Conservation (phyloP, 1,140 invertebrate genomes). For the Brachionus calyciflorus region DNA sequence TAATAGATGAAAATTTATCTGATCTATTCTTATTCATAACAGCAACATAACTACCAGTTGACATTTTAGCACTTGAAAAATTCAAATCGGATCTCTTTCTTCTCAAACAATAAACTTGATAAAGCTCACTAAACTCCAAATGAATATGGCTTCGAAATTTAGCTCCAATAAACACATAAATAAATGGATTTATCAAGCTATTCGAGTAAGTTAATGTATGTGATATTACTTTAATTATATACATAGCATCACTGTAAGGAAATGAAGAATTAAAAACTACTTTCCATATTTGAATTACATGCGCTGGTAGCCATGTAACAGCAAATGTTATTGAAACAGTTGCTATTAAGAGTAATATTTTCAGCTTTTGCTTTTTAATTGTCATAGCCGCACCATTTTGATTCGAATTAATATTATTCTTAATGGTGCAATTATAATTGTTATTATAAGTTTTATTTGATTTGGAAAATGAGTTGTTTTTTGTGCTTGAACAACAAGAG, state of each 20-base stretch:
- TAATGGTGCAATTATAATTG: no score
- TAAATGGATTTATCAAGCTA: slow-evolving; percentile 45
- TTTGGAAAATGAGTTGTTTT: no score
- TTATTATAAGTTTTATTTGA: no score
- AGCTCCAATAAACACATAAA: slow-evolving; percentile 46
- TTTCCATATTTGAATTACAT: slow-evolving; percentile 48
- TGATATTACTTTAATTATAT: slow-evolving; percentile 38
- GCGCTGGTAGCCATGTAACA: slow-evolving; percentile 46
- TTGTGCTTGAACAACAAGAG: no score
- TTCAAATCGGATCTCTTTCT: not conserved
- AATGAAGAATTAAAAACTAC: slow-evolving; percentile 41
- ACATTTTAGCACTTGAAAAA: not conserved
- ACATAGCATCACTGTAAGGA: slow-evolving; percentile 47
- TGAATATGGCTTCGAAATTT: slow-evolving; percentile 44
- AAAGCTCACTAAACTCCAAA: slow-evolving; percentile 18
- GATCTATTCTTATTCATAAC: not conserved
- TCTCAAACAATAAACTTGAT: slow-evolving; percentile 16
- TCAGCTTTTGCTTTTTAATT: slow-evolving; percentile 32
- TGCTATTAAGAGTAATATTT: slow-evolving; percentile 43
- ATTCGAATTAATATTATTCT: no score
- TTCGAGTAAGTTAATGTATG: slow-evolving; percentile 47
- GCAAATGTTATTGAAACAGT: slow-evolving; percentile 40
- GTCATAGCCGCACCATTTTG: not conserved
- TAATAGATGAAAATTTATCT: not conserved
- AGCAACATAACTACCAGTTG: not conserved